Evolutionary conservation across 2,888 invertebrate genomes (phyloP), one percentile per base, ranked within the genome.

Genomic region (Perdita meconis): DNA sequence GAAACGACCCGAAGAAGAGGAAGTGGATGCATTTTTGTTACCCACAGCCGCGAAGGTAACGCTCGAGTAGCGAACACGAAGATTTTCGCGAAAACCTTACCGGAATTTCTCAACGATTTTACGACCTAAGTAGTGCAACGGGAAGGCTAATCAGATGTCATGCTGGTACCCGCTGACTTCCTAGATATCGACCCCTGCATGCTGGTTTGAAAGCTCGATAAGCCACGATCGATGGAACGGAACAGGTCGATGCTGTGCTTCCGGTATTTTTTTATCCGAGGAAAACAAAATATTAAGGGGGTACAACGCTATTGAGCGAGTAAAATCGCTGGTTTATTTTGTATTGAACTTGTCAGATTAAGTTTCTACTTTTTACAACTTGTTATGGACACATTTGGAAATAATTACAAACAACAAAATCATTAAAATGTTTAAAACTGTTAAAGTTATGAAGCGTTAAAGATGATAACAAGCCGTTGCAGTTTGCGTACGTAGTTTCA

Each of bases 101-200:
- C 66, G 51, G 55, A 64, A 67, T 40, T 64, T 61, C 16, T 8
- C 36, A n/a, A 44, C 22, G 38, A 34, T 12, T 79, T 80, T 79
- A 73, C 73, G 74, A 80, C n/a, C n/a, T n/a, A n/a, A 40, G 68
- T 67, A 30, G 55, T 34, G 60, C 47, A 69, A 71, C 64, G 68
- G 74, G 57, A 70, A 78, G 74, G 67, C 71, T 57, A 80, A 77
- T 68, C 61, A 44, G 55, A 68, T 47, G 56, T 56, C 63, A 84
- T 84, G 84, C 84, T 85, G 84, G 84, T 84, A 85, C 84, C 84
- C 84, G 81, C 83, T 81, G 74, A 42, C 70, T 81, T 55, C 71
- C 75, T 65, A 65, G 47, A 55, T 56, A 40, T 24, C 26, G 60
- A 61, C 50, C 51, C 65, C 16, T 61, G 19, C 42, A 84, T 82